Evolutionary conservation across 2,888 invertebrate genomes (phyloP).

Genomic region (Operophtera brumata): DNA sequence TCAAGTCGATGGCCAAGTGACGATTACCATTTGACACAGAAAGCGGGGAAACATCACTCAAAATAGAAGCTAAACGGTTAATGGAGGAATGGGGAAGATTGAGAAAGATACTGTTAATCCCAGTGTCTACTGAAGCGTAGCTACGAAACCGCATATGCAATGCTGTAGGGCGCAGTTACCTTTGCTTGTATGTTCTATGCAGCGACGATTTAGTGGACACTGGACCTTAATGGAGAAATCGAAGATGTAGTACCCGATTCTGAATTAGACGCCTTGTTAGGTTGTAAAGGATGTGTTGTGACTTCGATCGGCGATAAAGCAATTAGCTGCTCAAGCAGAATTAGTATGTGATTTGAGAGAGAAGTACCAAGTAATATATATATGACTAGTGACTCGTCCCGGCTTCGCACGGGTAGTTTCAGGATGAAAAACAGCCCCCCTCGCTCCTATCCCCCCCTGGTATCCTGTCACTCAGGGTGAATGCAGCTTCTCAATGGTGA

Average conservation of each 20-base stretch:
- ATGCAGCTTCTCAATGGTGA: too few species aligned
- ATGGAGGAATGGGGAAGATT: conserved; percentile 9
- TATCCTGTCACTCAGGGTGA: too few species aligned
- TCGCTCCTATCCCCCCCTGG: too few species aligned
- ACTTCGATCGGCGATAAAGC: conserved; percentile 4
- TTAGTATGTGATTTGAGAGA: too few species aligned
- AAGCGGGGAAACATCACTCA: conserved; percentile 21
- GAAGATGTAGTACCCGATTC: conserved; percentile 13
- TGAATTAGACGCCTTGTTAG: conserved; percentile 5
- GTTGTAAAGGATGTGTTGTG: neutral
- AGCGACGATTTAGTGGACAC: neutral
- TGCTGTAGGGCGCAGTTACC: too few species aligned
- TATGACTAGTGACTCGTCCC: too few species aligned
- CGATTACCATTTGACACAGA: conserved; percentile 26
- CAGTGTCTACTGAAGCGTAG: neutral
- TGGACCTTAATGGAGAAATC: conserved; percentile 1
- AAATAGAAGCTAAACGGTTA: conserved; percentile 13
- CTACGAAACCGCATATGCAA: neutral
- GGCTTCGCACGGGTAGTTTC: too few species aligned
- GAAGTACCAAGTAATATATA: too few species aligned
- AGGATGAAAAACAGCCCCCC: too few species aligned
- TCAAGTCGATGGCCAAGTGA: conserved; percentile 19
- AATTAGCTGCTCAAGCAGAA: neutral
- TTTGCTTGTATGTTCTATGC: too few species aligned
- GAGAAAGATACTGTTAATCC: conserved; percentile 5